Conservation (phyloP, 2,888 invertebrate genomes). For the Alcis repandata region DNA sequence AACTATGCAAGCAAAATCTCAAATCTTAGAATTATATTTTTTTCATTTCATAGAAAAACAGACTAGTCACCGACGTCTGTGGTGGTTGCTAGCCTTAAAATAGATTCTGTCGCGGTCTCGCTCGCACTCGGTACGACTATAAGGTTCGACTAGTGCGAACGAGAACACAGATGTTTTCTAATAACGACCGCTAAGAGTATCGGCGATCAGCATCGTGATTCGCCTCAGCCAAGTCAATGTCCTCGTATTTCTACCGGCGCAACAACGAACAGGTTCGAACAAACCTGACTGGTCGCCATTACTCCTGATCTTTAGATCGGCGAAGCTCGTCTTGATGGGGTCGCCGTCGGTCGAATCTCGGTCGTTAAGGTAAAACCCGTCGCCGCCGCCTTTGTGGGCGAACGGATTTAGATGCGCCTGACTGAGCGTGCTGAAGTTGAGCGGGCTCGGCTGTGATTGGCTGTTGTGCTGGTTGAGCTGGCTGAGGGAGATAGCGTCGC, state of each 20-base stretch:
- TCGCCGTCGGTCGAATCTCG: constrained; percentile 88
- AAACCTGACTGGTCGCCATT: constrained; percentile 82
- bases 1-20: constrained; percentile 48
- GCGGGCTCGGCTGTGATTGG: constrained; percentile 47
- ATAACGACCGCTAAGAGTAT: not conserved
- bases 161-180: not conserved
- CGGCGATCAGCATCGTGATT: not conserved
- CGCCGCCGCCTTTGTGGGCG: constrained; percentile 73
- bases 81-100: not conserved
- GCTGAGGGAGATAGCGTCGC: constrained; percentile 77
- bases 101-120: not conserved
- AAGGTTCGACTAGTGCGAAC: not conserved
- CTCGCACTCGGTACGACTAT: not conserved
- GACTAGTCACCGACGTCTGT: not conserved
- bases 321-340: constrained; percentile 88
- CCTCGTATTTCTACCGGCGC: constrained; percentile 48
- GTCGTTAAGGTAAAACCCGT: constrained; percentile 79
- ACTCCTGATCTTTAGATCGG: constrained; percentile 88
- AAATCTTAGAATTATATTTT: not conserved
- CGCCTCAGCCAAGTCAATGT: constrained; percentile 38
- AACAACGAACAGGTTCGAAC: too few species aligned
- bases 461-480: constrained; percentile 40
- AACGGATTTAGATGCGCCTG: constrained; percentile 48
- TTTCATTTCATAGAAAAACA: not conserved
- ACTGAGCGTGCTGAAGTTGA: constrained; percentile 40